A percentile compares a stretch with the other conserved stretches of the same genome.
These are phyloP conservation scores for Sycophila sp. DNA, from an alignment of 1,140 invertebrate species.

Conservation along the genomic window DNA sequence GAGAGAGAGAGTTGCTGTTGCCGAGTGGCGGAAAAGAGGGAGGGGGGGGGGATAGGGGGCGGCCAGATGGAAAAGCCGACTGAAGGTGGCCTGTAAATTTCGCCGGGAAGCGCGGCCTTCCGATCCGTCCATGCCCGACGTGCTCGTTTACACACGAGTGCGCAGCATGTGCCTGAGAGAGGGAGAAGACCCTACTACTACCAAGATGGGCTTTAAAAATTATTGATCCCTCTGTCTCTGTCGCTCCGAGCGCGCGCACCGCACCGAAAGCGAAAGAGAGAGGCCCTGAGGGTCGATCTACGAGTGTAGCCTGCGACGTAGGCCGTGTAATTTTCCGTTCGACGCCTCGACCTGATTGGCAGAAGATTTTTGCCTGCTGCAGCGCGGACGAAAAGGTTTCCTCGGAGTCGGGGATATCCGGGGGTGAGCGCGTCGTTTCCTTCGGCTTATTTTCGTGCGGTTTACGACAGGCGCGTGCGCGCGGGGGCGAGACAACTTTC, in stretches of 20 bases:
- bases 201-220: constrained; percentile 3
- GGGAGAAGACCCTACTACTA: not conserved
- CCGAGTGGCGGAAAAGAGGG: not conserved
- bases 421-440: no score
- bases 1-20: not conserved
- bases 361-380: not conserved
- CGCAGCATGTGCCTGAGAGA: not conserved
- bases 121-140: no score
- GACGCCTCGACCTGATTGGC: not conserved
- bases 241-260: no score
- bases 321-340: constrained; percentile 13
- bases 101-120: constrained; percentile 10
- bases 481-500: no score
- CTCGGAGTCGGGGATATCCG: no score
- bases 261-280: no score
- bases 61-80: not conserved
- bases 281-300: not conserved
- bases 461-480: no score
- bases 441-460: no score
- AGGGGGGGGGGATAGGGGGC: not conserved
- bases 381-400: not conserved
- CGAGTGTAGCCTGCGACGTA: no score
- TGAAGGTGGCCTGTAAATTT: not conserved
- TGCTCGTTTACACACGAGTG: not conserved
- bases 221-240: constrained; percentile 11